Base-by-base conservation (phyloP, 1,140 invertebrate species). In the Bombus ignitus region DNA sequence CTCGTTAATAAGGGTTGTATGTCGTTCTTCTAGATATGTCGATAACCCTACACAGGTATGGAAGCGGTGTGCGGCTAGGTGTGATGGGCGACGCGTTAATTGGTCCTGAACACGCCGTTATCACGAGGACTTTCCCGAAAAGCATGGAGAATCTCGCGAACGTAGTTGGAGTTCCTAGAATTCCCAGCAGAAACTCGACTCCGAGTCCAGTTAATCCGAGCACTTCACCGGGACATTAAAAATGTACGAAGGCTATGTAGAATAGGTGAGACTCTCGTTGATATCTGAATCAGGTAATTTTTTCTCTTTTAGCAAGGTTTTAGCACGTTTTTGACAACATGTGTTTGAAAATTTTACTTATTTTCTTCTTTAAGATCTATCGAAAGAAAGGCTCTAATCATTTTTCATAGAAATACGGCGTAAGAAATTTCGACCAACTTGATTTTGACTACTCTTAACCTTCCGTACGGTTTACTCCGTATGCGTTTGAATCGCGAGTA, bases 11-110 rank as follows among this genome's bases (percentile, higher is more conserved):
- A 4, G 15, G 9, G 2, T 3, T 18, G 5, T 5, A 35, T 44
- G 37, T 39, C 25, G 8, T 70, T 22, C 42, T 44, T 92, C 37
- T 92, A 97, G 97, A 97, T 92, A 96, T 98, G 90, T 98, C 97
- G 0, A 93, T 98, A 86, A 97, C 97, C 75, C 94, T 98, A 4
- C 97, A 98, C 88, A 96, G 96, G 86, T 97, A 97, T 92, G 96
- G 96, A 0, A 96, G 96, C 80, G 95, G 96, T 32, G 96, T 97
- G 8, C 96, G 96, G 25, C 92, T 98, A 2, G 97, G 96, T 2
- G 96, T 98, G 3, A 98, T 98, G 97, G 96, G 96, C 2, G 97
- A 98, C 89, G 96, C 97, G 0, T 96, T 97, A 83, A 94, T 98
- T 47, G 95, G 96, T 1, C 97, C 97, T 0, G 93, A 96, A 66